These are phyloP conservation scores for Archaeoteleia sp. DNA, from an alignment of 2,888 invertebrate genomes.

Conservation along the genomic window DNA sequence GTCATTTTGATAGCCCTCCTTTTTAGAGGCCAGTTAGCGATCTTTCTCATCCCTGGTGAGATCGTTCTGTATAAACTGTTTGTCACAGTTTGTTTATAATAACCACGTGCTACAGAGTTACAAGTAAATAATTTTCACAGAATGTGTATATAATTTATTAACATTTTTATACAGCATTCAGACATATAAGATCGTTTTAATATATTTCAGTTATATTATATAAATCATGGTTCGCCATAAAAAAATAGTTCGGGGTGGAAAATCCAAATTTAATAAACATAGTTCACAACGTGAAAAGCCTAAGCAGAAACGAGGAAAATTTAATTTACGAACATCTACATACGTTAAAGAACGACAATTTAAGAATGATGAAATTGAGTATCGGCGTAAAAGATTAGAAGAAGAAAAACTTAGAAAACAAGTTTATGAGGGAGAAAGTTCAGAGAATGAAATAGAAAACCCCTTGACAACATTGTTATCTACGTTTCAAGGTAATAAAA, in stretches of 20 bases:
- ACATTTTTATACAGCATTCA: too few relatives aligned
- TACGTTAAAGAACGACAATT: constrained; percentile 68
- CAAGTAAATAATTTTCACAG: too few relatives aligned
- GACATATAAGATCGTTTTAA: too few relatives aligned
- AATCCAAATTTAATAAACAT: constrained; percentile 58
- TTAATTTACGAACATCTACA: constrained; percentile 64
- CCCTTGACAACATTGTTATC: constrained; percentile 77
- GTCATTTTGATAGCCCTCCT: too few relatives aligned
- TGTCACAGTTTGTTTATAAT: too few relatives aligned
- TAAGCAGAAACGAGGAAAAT: constrained; percentile 64
- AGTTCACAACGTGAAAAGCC: constrained; percentile 42
- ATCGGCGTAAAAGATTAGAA: constrained; percentile 68
- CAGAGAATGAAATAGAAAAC: constrained; percentile 77
- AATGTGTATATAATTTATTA: too few relatives aligned
- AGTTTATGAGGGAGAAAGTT: constrained; percentile 72
- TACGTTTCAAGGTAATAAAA: constrained; percentile 68
- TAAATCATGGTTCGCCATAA: constrained; percentile 66
- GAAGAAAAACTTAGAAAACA: constrained; percentile 76
- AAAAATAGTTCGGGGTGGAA: constrained; percentile 63
- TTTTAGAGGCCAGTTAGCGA: too few relatives aligned
- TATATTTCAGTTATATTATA: too few relatives aligned
- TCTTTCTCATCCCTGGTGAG: too few relatives aligned
- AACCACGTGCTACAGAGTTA: too few relatives aligned
- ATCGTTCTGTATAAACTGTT: too few relatives aligned
- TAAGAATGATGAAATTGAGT: constrained; percentile 68